These are phyloP conservation scores for Emmelina monodactyla DNA, from an alignment of 2,888 invertebrate genomes.

Conservation along the genomic window DNA sequence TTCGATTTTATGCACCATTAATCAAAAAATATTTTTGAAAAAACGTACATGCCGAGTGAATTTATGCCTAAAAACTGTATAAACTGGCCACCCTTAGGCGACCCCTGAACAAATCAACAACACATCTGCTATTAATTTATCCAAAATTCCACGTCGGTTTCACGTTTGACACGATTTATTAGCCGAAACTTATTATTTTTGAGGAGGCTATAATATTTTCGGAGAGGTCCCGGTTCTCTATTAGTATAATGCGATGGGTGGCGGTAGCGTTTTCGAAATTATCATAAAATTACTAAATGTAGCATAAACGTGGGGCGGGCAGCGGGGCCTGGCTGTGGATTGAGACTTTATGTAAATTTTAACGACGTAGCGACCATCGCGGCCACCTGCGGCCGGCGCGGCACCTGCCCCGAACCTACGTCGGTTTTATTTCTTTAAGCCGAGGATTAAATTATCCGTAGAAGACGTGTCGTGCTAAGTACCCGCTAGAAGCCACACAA, in stretches of 20 bases:
- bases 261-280: conserved; percentile 63
- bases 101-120: conserved; percentile 45
- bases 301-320: conserved; percentile 64
- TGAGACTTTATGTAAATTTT: conserved; percentile 68
- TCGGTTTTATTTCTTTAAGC: conserved; percentile 66
- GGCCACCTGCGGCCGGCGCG: conserved; percentile 56
- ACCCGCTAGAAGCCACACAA: conserved; percentile 18
- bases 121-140: conserved; percentile 62
- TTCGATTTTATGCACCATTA: conserved; percentile 56
- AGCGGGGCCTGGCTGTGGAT: conserved; percentile 56
- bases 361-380: conserved; percentile 66
- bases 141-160: conserved; percentile 47
- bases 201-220: conserved; percentile 49
- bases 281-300: conserved; percentile 68
- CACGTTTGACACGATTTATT: conserved; percentile 54
- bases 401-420: conserved; percentile 66
- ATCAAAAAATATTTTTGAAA: conserved; percentile 52
- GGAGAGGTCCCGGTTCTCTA: conserved; percentile 45
- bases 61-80: conserved; percentile 58
- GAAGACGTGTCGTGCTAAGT: conserved; percentile 33
- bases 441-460: conserved; percentile 62
- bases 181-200: conserved; percentile 57
- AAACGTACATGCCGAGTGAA: conserved; percentile 46
- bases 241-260: conserved; percentile 67
- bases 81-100: conserved; percentile 32